These are phyloP conservation scores for Aspidiotus rigidus DNA, from an alignment of 2,888 invertebrate species.

Conservation along the genomic window DNA sequence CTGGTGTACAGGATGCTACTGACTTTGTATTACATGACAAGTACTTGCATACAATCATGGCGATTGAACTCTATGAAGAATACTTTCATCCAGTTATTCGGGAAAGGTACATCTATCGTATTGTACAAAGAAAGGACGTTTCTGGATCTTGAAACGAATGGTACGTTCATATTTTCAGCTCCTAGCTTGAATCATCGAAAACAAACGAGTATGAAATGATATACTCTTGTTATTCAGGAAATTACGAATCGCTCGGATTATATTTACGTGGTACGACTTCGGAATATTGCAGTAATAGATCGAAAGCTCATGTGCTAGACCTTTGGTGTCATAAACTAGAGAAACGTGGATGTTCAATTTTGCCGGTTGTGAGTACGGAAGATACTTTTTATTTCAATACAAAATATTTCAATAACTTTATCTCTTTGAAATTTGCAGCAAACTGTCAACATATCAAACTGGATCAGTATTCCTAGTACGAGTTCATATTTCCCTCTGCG, in stretches of 20 bases:
- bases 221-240: neutral
- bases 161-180: slow-evolving; percentile 15
- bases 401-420: slow-evolving; percentile 8
- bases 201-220: slow-evolving; percentile 5
- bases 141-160: slow-evolving; percentile 29
- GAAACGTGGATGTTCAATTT: slow-evolving; percentile 49
- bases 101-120: slow-evolving; percentile 40
- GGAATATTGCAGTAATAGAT: slow-evolving; percentile 40
- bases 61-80: slow-evolving; percentile 60
- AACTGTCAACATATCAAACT: slow-evolving; percentile 45
- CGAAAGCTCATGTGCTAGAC: slow-evolving; percentile 50
- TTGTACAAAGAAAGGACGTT: slow-evolving; percentile 40
- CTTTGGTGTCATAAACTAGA: slow-evolving; percentile 50
- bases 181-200: neutral
- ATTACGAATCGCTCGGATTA: slow-evolving; percentile 6
- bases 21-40: slow-evolving; percentile 72
- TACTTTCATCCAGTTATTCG: slow-evolving; percentile 49
- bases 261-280: slow-evolving; percentile 38
- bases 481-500: slow-evolving; percentile 43
- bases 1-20: slow-evolving; percentile 53
- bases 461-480: slow-evolving; percentile 44
- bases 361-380: slow-evolving; percentile 47
- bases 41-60: slow-evolving; percentile 74
- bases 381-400: slow-evolving; percentile 15
- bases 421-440: slow-evolving; percentile 41